These are phyloP conservation scores for Eclectus roratus DNA, from an alignment of 2,113 vertebrate genomes.

Conservation along the genomic window DNA sequence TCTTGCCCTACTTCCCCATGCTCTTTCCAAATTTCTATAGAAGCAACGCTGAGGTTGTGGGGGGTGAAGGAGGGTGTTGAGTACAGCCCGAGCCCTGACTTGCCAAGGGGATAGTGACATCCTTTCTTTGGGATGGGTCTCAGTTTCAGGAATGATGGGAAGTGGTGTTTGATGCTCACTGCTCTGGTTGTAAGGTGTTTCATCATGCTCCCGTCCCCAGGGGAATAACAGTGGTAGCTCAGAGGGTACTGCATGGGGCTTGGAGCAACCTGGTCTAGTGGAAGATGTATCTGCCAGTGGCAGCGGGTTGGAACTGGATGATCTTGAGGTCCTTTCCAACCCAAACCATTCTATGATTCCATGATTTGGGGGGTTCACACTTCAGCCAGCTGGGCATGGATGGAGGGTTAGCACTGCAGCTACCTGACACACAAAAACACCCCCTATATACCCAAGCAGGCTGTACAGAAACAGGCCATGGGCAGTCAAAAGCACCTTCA, in stretches of 20 bases:
- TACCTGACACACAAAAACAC: neutral
- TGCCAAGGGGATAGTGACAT: neutral
- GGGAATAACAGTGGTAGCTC: neutral
- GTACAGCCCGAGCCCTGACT: neutral
- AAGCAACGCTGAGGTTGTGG: neutral
- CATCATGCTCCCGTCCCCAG: rapidly evolving
- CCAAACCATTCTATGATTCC: neutral
- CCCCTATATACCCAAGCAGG: neutral
- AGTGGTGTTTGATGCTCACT: neutral
- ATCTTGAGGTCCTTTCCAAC: neutral
- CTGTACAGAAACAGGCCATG: neutral
- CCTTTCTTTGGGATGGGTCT: neutral
- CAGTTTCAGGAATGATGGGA: neutral
- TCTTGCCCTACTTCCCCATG: neutral
- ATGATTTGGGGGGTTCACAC: neutral
- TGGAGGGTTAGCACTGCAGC: neutral
- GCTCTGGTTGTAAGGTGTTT: neutral
- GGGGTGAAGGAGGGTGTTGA: neutral
- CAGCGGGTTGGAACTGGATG: neutral
- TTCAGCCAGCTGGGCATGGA: neutral
- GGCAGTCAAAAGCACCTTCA: neutral
- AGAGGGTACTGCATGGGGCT: neutral
- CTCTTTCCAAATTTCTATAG: neutral
- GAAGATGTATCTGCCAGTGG: neutral
- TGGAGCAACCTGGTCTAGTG: neutral